Conservation (phyloP, 2,888 invertebrate species). For the Lasioglossum marginatum region DNA sequence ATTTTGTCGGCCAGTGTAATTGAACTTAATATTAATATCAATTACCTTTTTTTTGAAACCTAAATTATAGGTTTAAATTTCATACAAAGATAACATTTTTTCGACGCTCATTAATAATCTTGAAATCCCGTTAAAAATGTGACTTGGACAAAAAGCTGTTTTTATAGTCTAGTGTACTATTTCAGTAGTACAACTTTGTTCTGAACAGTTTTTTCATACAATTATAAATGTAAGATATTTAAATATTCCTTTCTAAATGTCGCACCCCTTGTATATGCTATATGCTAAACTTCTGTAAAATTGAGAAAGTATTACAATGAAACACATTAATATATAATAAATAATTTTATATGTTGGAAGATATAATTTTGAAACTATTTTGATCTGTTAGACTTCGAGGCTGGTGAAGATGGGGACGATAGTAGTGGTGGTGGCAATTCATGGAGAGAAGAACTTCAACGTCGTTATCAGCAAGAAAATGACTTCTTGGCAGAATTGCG, state of each 20-base stretch:
- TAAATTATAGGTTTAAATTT: too few relatives aligned
- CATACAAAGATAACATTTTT: too few relatives aligned
- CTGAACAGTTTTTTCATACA: not conserved
- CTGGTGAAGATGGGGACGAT: slow-evolving; percentile 88
- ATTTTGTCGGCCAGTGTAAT: too few relatives aligned
- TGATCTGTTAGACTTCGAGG: slow-evolving; percentile 88
- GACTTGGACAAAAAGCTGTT: too few relatives aligned
- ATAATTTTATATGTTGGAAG: not conserved
- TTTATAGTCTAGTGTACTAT: too few relatives aligned
- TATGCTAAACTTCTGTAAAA: not conserved
- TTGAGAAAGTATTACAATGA: slow-evolving; percentile 12
- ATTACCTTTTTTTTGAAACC: too few relatives aligned
- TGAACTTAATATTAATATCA: too few relatives aligned
- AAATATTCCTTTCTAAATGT: not conserved
- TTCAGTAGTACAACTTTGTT: too few relatives aligned
- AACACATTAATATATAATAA: slow-evolving; percentile 3
- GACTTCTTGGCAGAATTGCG: slow-evolving; percentile 87
- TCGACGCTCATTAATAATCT: too few relatives aligned
- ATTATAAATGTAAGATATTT: not conserved
- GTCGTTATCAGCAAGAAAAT: slow-evolving; percentile 87
- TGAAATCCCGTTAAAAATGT: too few relatives aligned
- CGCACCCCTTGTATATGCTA: not conserved
- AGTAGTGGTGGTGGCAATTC: slow-evolving; percentile 85
- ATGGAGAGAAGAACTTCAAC: slow-evolving; percentile 87
- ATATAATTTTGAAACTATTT: slow-evolving; percentile 5